A percentile compares a stretch with the other conserved stretches of the same genome.
Conservation (phyloP, 2,888 invertebrate genomes). For the Acanthosepion lycidas region DNA sequence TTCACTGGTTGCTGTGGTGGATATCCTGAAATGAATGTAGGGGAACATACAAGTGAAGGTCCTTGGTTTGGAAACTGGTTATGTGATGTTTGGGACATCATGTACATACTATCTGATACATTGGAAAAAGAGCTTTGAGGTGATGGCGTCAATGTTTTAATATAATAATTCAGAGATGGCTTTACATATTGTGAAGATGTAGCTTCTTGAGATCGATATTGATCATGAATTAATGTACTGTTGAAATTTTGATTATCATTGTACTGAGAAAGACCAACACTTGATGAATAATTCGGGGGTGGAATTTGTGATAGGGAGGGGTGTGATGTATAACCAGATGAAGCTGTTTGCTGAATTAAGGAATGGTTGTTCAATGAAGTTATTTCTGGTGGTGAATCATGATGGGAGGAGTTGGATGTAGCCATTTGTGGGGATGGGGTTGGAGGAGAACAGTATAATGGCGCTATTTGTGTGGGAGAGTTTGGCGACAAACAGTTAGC, state of each 20-base stretch:
- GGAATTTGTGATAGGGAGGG: background rate
- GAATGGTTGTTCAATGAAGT: background rate
- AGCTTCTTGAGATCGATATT: background rate
- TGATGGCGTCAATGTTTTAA: background rate
- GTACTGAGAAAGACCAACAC: background rate
- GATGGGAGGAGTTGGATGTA: background rate
- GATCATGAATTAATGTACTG: background rate
- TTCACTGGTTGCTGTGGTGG: background rate
- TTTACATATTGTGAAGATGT: background rate
- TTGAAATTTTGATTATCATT: background rate
- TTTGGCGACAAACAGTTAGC: background rate
- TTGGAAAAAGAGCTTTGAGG: background rate
- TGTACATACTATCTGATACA: background rate
- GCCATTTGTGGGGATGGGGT: background rate
- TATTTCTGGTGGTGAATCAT: background rate
- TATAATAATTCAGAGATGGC: background rate
- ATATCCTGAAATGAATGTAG: background rate
- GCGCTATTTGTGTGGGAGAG: background rate
- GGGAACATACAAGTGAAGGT: background rate
- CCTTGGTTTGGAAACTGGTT: background rate
- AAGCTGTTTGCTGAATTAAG: background rate
- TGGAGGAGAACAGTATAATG: background rate
- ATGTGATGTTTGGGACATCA: too few species aligned
- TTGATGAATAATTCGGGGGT: background rate
- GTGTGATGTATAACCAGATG: too few species aligned